Conservation (phyloP, 2,113 vertebrate genomes). For the Ictalurus punctatus region DNA sequence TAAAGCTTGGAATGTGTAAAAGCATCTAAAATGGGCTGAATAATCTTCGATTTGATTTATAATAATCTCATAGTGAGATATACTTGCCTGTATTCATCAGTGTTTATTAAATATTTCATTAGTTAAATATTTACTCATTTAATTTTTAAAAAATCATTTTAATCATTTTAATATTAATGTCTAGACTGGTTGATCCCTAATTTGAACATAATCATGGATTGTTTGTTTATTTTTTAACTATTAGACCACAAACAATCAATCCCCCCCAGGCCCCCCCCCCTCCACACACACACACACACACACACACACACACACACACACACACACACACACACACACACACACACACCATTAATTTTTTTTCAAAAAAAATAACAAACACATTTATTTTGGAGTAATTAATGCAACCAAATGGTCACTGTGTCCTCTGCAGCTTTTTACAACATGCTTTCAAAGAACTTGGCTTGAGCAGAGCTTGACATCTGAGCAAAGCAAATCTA, state of each 20-base stretch:
- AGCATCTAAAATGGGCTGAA: background rate
- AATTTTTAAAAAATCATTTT: background rate
- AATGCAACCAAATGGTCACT: background rate
- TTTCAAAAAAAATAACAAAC: no score
- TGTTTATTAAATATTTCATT: background rate
- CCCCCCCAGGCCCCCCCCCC: no score
- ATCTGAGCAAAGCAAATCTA: constrained; percentile 5
- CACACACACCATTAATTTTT: no score
- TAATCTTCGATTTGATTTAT: background rate
- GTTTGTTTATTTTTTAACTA: background rate
- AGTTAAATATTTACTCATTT: background rate
- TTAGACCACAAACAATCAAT: background rate
- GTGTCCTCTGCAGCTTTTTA: background rate
- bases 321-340: no score
- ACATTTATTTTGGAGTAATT: no score
- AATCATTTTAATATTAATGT: background rate
- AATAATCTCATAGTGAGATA: background rate
- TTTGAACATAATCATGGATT: background rate
- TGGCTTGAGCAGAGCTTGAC: background rate
- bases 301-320: no score
- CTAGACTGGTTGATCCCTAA: background rate
- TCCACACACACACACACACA: no score
- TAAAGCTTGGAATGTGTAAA: background rate
- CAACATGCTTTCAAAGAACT: background rate
- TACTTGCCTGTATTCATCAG: background rate